phyloP scores from a whole-genome alignment of 2,797 vertebrate genomes.

The Mastacembelus armatus region DNA sequence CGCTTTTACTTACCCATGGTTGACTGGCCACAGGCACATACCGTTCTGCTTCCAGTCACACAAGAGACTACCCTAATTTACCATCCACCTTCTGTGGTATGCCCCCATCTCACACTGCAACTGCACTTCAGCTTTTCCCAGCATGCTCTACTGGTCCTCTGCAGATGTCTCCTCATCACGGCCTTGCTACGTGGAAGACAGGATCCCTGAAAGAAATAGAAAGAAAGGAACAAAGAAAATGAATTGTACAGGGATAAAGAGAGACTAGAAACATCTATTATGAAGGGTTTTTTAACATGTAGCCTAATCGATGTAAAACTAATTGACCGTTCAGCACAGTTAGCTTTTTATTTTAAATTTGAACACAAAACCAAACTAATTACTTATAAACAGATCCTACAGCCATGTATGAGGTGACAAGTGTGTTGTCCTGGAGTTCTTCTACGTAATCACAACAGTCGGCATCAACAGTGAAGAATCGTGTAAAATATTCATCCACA shows the following conservation, averaged over 20 bases:
- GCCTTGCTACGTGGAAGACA: background rate
- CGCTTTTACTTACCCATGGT: constrained; percentile 80
- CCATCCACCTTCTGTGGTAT: constrained; percentile 37
- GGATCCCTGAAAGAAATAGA: background rate
- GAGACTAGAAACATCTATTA: no score
- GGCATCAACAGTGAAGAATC: constrained; percentile 54
- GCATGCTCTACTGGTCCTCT: constrained; percentile 26
- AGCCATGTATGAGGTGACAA: background rate
- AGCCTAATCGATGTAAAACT: no score
- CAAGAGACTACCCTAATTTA: constrained; percentile 67
- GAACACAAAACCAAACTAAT: background rate
- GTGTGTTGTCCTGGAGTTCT: constrained; percentile 16
- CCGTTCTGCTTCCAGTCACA: constrained; percentile 63
- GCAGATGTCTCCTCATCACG: constrained; percentile 13
- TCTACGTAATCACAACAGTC: constrained; percentile 46
- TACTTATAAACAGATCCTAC: background rate
- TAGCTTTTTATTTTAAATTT: background rate
- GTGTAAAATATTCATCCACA: constrained; percentile 80
- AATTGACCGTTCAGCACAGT: no score
- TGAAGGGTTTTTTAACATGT: no score
- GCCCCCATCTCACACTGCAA: constrained; percentile 49
- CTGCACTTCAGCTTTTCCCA: constrained; percentile 28
- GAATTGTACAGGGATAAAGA: no score
- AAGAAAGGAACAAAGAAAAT: background rate
- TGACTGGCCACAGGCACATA: constrained; percentile 65